A percentile compares a stretch with the other conserved stretches of the same genome.
phyloP scores from a whole-genome alignment of 2,797 vertebrate genomes.

The Pangasius larnaudii region DNA sequence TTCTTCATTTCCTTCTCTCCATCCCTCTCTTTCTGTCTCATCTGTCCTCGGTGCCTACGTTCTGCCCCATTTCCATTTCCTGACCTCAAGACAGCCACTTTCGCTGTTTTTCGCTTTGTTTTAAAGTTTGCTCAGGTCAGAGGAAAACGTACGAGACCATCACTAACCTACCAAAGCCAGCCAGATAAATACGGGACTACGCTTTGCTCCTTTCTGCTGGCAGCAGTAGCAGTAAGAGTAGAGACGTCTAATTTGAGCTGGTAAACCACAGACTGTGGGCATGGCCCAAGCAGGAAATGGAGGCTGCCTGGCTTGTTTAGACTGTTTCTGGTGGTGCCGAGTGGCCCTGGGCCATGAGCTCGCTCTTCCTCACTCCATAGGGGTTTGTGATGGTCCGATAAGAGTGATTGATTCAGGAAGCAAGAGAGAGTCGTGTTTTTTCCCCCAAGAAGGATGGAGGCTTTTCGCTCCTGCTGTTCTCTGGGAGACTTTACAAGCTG shows the following conservation, averaged over 20 bases:
- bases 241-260: constrained; percentile 24
- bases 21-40: neutral
- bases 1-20: constrained; percentile 20
- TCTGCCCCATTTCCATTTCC: constrained; percentile 9
- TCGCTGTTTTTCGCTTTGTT: neutral
- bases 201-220: neutral
- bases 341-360: constrained; percentile 45
- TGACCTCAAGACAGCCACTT: neutral
- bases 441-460: constrained; percentile 23
- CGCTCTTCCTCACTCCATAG: constrained; percentile 42
- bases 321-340: constrained; percentile 41
- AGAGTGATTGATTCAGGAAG: constrained; percentile 56
- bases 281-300: constrained; percentile 42
- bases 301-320: constrained; percentile 41
- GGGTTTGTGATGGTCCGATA: constrained; percentile 57
- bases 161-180: too few species aligned
- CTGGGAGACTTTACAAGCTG: constrained; percentile 16
- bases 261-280: constrained; percentile 36
- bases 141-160: neutral
- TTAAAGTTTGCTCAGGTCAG: neutral
- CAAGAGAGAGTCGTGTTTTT: constrained; percentile 3
- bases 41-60: constrained; percentile 11
- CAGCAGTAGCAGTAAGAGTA: neutral
- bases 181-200: neutral
- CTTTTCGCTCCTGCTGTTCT: constrained; percentile 13